Percentiles rank a stretch among this genome's conserved stretches.
These are phyloP conservation scores for Geococcyx californianus DNA, from an alignment of 2,113 vertebrate species.

Conservation along the genomic window DNA sequence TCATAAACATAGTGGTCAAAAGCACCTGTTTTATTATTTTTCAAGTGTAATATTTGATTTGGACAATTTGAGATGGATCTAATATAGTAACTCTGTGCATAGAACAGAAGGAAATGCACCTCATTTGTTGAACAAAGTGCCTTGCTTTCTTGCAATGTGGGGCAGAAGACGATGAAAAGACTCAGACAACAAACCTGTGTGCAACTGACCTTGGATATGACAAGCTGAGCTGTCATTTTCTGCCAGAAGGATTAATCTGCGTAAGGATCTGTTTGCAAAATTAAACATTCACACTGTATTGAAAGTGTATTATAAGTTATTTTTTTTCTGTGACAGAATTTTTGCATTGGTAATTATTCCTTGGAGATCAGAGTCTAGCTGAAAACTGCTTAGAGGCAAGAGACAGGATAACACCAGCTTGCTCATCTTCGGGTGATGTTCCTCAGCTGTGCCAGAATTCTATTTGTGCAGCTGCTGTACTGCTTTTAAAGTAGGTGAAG, in stretches of 20 bases:
- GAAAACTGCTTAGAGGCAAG: neutral
- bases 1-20: neutral
- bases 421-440: neutral
- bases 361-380: neutral
- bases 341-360: neutral
- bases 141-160: neutral
- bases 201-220: neutral
- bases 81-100: neutral
- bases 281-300: neutral
- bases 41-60: conserved; percentile 3
- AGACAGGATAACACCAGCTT: neutral
- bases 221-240: neutral
- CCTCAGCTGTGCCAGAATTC: neutral
- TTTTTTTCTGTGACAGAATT: neutral
- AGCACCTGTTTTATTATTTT: neutral
- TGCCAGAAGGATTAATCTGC: neutral
- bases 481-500: neutral
- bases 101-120: neutral
- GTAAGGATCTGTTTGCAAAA: neutral
- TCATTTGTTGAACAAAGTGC: neutral
- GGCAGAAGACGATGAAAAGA: neutral
- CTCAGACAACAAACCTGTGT: neutral
- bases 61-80: neutral
- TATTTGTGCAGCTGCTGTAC: conserved; percentile 15
- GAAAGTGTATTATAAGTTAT: neutral